phyloP scores from a whole-genome alignment of 2,888 invertebrate genomes.

The Dolomedes plantarius region DNA sequence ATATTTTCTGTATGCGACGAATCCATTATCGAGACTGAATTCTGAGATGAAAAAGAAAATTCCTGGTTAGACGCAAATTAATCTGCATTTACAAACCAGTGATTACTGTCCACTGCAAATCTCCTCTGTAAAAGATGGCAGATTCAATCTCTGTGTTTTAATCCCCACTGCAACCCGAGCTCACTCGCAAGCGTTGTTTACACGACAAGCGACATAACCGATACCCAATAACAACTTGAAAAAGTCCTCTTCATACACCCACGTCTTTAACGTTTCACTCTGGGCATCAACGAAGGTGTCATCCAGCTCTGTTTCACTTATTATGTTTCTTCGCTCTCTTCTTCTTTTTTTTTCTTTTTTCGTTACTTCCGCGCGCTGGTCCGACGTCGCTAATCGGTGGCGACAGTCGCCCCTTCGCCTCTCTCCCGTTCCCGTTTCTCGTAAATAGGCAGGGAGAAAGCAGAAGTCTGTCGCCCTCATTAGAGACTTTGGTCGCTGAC shows the following conservation, averaged over 20 bases:
- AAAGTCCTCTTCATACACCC: not conserved
- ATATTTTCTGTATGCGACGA: too few relatives aligned
- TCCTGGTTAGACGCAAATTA: too few relatives aligned
- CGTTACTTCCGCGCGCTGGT: conserved; percentile 35
- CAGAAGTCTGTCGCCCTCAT: conserved; percentile 65
- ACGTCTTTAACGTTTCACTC: not conserved
- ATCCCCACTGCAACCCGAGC: not conserved
- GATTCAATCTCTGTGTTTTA: not conserved
- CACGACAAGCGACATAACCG: conserved; percentile 8
- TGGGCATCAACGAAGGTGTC: not conserved
- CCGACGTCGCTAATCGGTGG: conserved; percentile 61
- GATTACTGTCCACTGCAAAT: too few relatives aligned
- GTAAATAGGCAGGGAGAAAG: conserved; percentile 10
- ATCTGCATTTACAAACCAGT: too few relatives aligned
- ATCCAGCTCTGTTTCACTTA: not conserved
- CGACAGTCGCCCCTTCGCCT: conserved; percentile 39
- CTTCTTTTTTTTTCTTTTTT: conserved; percentile 15
- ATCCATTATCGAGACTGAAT: too few relatives aligned
- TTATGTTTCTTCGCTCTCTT: not conserved
- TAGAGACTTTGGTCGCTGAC: conserved; percentile 57
- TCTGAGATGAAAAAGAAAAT: too few relatives aligned
- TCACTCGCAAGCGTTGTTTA: not conserved
- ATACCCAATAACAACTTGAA: conserved; percentile 6
- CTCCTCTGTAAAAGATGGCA: not conserved
- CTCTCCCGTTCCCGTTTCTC: not conserved